Evolutionary conservation across 2,113 vertebrate genomes (phyloP), one percentile per base, ranked within the genome.

Genomic region (Grantiella picta): DNA sequence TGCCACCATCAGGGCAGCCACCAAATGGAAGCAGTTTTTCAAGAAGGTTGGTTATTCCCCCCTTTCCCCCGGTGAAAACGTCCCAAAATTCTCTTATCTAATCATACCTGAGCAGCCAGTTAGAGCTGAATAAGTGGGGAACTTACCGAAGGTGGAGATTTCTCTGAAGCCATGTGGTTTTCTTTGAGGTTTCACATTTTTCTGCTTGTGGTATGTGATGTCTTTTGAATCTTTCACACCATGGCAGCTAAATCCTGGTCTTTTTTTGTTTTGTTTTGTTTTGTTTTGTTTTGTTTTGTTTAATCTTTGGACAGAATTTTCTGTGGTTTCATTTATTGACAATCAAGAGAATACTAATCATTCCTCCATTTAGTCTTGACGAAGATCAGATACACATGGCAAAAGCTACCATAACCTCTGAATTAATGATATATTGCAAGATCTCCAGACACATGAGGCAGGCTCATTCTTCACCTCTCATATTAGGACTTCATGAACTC

Each of bases 1-100:
- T 94, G 96, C 94, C 96, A 94, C 90, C 95, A 33, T 59, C 96
- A 95, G 95, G 95, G 57, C 64, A 14, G 14, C 7, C 0, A 1
- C 25, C 53, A 77, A 72, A 94, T 53, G 82, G 63, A 92, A 86
- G 36, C n/a, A 25, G 15, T 4, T 77, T 60, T 73, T 33, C 56
- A 13, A 9, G 29, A 42, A 36, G 56, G 24, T 7, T 84, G 33
- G 21, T 56, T 56, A 12, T 35, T 36, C 7, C 12, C 9, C 49
- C 7, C 35, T 40, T 68, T 65, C 61, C 60, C 38, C 24, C 40
- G 38, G 16, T 42, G 70, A 38, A 89, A 82, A 44, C 2, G 42
- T 28, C 44, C 11, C 9, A 9, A n/a, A 71, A 56, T 75, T 68
- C 19, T 79, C 31, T 60, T 71, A 47, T 10, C 9, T 84, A 31